These are phyloP conservation scores for Drosophila pseudotakahashii DNA, from an alignment of 2,888 invertebrate species.

Conservation along the genomic window DNA sequence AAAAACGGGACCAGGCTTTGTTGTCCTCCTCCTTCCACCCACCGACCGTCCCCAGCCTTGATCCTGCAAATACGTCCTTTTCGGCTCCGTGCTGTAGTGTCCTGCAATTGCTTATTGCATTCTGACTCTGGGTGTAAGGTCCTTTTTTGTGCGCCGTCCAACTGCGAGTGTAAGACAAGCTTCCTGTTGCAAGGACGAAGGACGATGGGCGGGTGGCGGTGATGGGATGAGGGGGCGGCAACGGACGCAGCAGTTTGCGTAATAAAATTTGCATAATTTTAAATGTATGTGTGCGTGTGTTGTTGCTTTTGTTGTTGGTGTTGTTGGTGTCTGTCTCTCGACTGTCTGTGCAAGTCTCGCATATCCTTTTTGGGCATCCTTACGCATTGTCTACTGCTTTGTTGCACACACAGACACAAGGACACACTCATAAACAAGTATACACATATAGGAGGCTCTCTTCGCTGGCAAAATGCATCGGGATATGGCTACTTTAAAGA, in stretches of 20 bases:
- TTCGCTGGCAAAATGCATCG: constrained; percentile 26
- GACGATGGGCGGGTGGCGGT: background rate
- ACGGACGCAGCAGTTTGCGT: constrained; percentile 82
- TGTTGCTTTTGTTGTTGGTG: background rate
- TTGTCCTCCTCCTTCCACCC: constrained; percentile 5
- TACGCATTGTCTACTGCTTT: constrained; percentile 78
- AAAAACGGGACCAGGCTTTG: constrained; percentile 35
- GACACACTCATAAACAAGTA: constrained; percentile 30
- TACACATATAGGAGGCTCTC: constrained; percentile 53
- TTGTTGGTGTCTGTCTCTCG: constrained; percentile 41
- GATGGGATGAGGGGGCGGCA: constrained; percentile 20
- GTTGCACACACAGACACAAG: constrained; percentile 57
- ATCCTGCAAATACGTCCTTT: constrained; percentile 30
- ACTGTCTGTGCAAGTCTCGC: constrained; percentile 57
- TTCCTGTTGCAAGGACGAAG: constrained; percentile 55
- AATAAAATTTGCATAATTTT: constrained; percentile 84
- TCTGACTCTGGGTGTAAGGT: constrained; percentile 51
- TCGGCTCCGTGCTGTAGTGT: constrained; percentile 23
- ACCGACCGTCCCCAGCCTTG: constrained; percentile 3
- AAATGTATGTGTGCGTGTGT: constrained; percentile 62
- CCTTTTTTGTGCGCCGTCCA: constrained; percentile 65
- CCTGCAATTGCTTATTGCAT: constrained; percentile 45
- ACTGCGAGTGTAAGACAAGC: constrained; percentile 66
- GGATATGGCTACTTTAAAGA: constrained; percentile 34
- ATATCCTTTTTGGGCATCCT: constrained; percentile 77